phyloP scores from a whole-genome alignment of 2,888 invertebrate genomes.

The Lithophane leautieri region DNA sequence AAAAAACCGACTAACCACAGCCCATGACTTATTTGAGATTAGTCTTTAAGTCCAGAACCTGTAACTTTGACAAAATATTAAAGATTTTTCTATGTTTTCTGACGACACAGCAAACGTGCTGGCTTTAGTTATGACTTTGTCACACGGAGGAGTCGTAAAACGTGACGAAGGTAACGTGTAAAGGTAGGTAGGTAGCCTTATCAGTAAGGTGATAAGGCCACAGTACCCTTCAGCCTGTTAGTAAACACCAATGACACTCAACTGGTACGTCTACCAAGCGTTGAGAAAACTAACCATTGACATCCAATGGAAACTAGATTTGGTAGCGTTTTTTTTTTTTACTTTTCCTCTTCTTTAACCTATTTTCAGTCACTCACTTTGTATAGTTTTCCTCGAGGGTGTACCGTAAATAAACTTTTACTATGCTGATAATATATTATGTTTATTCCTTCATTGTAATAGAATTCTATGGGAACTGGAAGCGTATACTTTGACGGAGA shows the following conservation, averaged over 20 bases:
- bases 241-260: not conserved
- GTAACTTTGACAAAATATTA: not conserved
- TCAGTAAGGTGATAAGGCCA: not conserved
- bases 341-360: not conserved
- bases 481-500: constrained; percentile 21
- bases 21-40: not conserved
- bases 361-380: not conserved
- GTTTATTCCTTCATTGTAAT: not conserved
- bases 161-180: not conserved
- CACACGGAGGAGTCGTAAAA: not conserved
- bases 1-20: not conserved
- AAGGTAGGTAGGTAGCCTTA: no score
- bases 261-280: not conserved
- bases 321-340: not conserved
- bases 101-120: not conserved
- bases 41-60: not conserved
- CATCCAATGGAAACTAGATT: not conserved
- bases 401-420: not conserved
- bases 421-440: not conserved
- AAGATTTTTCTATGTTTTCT: not conserved
- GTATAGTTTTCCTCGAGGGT: not conserved
- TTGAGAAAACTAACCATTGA: not conserved
- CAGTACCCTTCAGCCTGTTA: not conserved
- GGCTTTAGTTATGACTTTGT: not conserved
- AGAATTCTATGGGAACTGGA: not conserved